These are phyloP conservation scores for Eucidaris tribuloides DNA, from an alignment of 35 echinoderm and acorn worm genomes.

Conservation along the genomic window DNA sequence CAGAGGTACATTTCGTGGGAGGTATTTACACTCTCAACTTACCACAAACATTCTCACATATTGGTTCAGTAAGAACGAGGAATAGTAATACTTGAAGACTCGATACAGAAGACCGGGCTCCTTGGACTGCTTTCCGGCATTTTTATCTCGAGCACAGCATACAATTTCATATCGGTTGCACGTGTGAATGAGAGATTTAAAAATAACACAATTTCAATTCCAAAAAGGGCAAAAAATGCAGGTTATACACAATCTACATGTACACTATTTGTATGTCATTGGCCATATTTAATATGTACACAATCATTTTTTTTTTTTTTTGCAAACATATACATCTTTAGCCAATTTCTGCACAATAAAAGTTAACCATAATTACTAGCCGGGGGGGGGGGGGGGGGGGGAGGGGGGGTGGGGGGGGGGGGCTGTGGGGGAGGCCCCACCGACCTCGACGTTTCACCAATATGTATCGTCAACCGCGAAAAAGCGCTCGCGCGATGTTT, in stretches of 20 bases:
- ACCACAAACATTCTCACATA: slow-evolving; percentile 63
- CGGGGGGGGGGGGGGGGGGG: too few species aligned
- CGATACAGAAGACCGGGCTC: slow-evolving; percentile 70
- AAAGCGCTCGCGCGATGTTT: too few species aligned
- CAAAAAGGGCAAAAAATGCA: too few species aligned
- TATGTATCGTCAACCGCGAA: too few species aligned
- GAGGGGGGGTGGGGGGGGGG: too few species aligned
- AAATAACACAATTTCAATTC: too few species aligned
- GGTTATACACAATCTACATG: not conserved
- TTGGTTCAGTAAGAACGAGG: slow-evolving; percentile 49
- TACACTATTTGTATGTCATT: not conserved
- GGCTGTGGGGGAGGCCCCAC: too few species aligned
- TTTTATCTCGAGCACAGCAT: slow-evolving; percentile 68
- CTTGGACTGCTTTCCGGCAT: slow-evolving; percentile 36
- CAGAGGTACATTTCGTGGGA: too few species aligned
- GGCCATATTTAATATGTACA: not conserved
- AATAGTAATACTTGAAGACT: slow-evolving; percentile 64
- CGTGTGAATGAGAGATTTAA: slow-evolving; percentile 23
- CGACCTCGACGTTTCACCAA: too few species aligned
- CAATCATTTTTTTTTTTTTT: not conserved
- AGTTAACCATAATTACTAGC: too few species aligned
- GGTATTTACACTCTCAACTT: too few species aligned
- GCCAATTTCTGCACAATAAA: not conserved
- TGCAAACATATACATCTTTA: too few species aligned
- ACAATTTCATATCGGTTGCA: slow-evolving; percentile 79